Percentiles rank a stretch among this genome's conserved stretches.
These are phyloP conservation scores for Turritopsis rubra DNA, from an alignment of 30 jellyfish, hydroid and myxozoan genomes.

Conservation along the genomic window DNA sequence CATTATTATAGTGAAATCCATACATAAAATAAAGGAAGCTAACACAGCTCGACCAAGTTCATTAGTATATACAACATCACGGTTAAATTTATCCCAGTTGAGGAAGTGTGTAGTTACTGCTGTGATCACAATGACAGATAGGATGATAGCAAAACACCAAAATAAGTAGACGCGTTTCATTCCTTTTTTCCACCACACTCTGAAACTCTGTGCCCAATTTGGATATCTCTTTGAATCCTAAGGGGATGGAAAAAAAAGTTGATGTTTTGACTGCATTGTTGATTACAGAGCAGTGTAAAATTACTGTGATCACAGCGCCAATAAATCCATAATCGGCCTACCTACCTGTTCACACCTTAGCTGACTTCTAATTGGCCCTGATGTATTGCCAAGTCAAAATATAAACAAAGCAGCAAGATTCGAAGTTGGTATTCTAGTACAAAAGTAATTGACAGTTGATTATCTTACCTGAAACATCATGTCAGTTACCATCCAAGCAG, in stretches of 20 bases:
- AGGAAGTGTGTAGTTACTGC: slow-evolving; percentile 51
- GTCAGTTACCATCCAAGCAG: slow-evolving; percentile 99
- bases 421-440: not conserved
- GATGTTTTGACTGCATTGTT: too few species aligned
- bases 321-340: too few species aligned
- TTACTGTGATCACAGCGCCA: too few species aligned
- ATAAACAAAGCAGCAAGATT: not conserved
- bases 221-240: slow-evolving; percentile 55
- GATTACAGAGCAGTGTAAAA: too few species aligned
- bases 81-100: slow-evolving; percentile 69
- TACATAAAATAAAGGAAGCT: slow-evolving; percentile 76
- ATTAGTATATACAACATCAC: slow-evolving; percentile 75
- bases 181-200: slow-evolving; percentile 84
- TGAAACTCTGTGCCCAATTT: slow-evolving; percentile 44
- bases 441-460: too few species aligned
- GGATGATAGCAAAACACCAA: slow-evolving; percentile 59
- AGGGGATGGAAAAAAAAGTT: not conserved
- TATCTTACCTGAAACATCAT: slow-evolving; percentile 83
- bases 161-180: slow-evolving; percentile 66
- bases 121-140: slow-evolving; percentile 64
- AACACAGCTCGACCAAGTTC: slow-evolving; percentile 85
- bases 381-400: too few species aligned
- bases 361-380: too few species aligned
- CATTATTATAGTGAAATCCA: slow-evolving; percentile 85
- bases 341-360: too few species aligned